A percentile compares a stretch with the other conserved stretches of the same genome.
These are phyloP conservation scores for Macrosteles quadrilineatus DNA, from an alignment of 1,140 invertebrate genomes.

Conservation along the genomic window DNA sequence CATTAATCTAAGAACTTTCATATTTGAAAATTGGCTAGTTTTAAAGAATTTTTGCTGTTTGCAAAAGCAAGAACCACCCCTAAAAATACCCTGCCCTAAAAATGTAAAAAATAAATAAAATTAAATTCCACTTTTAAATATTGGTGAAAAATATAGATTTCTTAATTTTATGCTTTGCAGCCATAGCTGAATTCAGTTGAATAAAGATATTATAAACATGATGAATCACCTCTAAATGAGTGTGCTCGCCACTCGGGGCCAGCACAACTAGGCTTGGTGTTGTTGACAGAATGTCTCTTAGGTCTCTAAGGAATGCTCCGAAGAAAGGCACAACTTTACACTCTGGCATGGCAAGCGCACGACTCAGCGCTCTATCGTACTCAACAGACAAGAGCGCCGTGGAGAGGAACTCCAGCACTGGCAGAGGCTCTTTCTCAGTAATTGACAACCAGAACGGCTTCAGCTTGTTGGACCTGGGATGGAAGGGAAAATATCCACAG, in stretches of 20 bases:
- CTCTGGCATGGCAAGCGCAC: constrained; percentile 83
- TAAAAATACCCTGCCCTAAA: too few relatives aligned
- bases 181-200: too few relatives aligned
- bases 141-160: too few relatives aligned
- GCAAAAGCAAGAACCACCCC: too few relatives aligned
- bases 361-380: constrained; percentile 76
- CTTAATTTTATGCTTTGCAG: too few relatives aligned
- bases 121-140: too few relatives aligned
- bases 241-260: constrained; percentile 46
- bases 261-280: constrained; percentile 68
- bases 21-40: too few relatives aligned
- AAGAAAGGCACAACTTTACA: constrained; percentile 93
- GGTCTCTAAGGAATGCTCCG: constrained; percentile 84
- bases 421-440: constrained; percentile 73
- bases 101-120: too few relatives aligned
- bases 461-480: constrained; percentile 85
- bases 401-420: constrained; percentile 78
- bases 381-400: constrained; percentile 75
- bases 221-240: constrained; percentile 46
- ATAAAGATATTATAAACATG: too few relatives aligned
- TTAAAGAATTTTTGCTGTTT: too few relatives aligned
- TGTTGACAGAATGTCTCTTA: constrained; percentile 70
- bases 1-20: too few relatives aligned
- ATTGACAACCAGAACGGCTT: constrained; percentile 90
- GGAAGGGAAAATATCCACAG: constrained; percentile 28